These are phyloP conservation scores for Indicator indicator DNA, from an alignment of 2,113 vertebrate species.

Conservation along the genomic window DNA sequence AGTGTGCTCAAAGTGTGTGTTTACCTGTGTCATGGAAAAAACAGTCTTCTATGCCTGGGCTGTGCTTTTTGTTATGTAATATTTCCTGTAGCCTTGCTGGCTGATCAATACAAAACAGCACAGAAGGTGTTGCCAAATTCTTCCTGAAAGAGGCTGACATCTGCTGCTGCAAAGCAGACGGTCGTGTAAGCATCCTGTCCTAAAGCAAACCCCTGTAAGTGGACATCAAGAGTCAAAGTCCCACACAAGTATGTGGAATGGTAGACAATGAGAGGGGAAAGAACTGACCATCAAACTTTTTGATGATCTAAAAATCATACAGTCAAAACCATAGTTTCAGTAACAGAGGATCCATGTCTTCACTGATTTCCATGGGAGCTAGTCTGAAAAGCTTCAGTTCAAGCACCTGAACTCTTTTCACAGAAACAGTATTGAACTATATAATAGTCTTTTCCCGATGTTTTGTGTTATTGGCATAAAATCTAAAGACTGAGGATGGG, in stretches of 20 bases:
- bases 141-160: conserved; percentile 6
- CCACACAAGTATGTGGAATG: neutral
- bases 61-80: conserved; percentile 18
- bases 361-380: neutral
- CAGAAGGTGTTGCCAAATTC: conserved; percentile 1
- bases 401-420: neutral
- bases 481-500: fast-evolving
- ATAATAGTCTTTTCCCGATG: neutral
- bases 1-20: neutral
- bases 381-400: neutral
- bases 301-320: neutral
- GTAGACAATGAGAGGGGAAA: neutral
- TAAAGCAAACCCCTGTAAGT: neutral
- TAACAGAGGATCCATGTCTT: neutral
- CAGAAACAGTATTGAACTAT: neutral
- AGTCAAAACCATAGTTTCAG: neutral
- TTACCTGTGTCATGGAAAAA: neutral
- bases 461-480: neutral
- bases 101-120: conserved; percentile 14
- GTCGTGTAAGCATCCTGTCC: neutral
- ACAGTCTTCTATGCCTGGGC: neutral
- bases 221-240: neutral
- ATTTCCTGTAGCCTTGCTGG: neutral
- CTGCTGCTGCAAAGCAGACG: conserved; percentile 21
- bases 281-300: neutral